Evolutionary conservation across 2,888 invertebrate species (phyloP).

Genomic region (Epirrhoe tristata): DNA sequence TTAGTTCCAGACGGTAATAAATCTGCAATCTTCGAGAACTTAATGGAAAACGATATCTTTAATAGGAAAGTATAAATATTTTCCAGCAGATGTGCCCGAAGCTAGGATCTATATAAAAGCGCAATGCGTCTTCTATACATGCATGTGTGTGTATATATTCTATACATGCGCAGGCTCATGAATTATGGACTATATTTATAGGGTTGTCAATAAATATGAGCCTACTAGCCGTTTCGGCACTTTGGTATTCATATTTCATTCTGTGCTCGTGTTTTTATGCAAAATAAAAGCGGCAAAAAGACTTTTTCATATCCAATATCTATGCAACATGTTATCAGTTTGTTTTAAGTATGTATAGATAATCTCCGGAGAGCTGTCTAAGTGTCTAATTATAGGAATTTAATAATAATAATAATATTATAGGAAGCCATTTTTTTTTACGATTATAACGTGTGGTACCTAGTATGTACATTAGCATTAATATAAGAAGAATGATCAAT

Average conservation of each 20-base stretch:
- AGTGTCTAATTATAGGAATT: too few relatives aligned
- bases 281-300: not conserved
- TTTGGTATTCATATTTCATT: conserved; percentile 37
- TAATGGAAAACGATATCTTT: conserved; percentile 55
- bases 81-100: conserved; percentile 68
- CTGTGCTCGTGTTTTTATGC: not conserved
- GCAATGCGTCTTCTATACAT: conserved; percentile 61
- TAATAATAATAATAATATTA: too few relatives aligned
- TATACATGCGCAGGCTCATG: conserved; percentile 66
- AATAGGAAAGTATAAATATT: conserved; percentile 64
- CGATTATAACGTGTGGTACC: too few relatives aligned
- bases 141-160: too few relatives aligned
- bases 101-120: conserved; percentile 71
- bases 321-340: too few relatives aligned
- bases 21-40: conserved; percentile 33
- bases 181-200: conserved; percentile 65
- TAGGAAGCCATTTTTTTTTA: too few relatives aligned
- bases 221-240: conserved; percentile 23
- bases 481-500: not conserved
- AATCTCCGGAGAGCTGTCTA: not conserved
- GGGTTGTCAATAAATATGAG: conserved; percentile 42
- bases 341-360: too few relatives aligned
- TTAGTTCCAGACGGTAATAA: conserved; percentile 5
- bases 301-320: too few relatives aligned
- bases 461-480: too few relatives aligned